Evolutionary conservation across 1,140 invertebrate species (phyloP).

Genomic region (Achroia grisella): DNA sequence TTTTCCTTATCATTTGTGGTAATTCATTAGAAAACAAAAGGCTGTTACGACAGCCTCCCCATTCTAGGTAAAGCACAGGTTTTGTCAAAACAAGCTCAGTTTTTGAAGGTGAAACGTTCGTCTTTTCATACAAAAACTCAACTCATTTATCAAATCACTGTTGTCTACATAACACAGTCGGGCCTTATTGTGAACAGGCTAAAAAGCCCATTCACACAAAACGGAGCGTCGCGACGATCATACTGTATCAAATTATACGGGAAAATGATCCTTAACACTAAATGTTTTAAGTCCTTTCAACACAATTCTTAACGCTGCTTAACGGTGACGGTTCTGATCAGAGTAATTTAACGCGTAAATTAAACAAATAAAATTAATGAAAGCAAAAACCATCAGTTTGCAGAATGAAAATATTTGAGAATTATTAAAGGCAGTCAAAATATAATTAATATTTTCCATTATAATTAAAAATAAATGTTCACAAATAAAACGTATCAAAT

Average conservation of each 20-base stretch:
- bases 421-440: background rate
- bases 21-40: slow-evolving; percentile 17
- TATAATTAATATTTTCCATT: background rate
- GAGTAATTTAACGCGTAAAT: slow-evolving; percentile 40
- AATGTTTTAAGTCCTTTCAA: slow-evolving; percentile 12
- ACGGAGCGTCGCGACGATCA: slow-evolving; percentile 23
- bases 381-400: slow-evolving; percentile 25
- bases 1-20: slow-evolving; percentile 4
- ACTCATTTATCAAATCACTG: slow-evolving; percentile 55
- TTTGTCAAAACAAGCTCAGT: slow-evolving; percentile 29
- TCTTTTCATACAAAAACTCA: slow-evolving; percentile 42
- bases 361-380: slow-evolving; percentile 51
- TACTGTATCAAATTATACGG: slow-evolving; percentile 10
- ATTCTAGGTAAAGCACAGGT: slow-evolving; percentile 20
- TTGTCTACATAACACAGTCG: slow-evolving; percentile 45
- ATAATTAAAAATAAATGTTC: no score
- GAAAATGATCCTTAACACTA: slow-evolving; percentile 27
- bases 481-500: no score
- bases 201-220: slow-evolving; percentile 44
- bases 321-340: slow-evolving; percentile 16
- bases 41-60: slow-evolving; percentile 12
- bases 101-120: slow-evolving; percentile 26
- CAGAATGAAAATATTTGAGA: background rate
- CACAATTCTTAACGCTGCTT: slow-evolving; percentile 1
- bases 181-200: slow-evolving; percentile 40